A percentile compares a stretch with the other conserved stretches of the same genome.
phyloP scores from a whole-genome alignment of 2,113 vertebrate genomes.

The Calyptomena viridis region DNA sequence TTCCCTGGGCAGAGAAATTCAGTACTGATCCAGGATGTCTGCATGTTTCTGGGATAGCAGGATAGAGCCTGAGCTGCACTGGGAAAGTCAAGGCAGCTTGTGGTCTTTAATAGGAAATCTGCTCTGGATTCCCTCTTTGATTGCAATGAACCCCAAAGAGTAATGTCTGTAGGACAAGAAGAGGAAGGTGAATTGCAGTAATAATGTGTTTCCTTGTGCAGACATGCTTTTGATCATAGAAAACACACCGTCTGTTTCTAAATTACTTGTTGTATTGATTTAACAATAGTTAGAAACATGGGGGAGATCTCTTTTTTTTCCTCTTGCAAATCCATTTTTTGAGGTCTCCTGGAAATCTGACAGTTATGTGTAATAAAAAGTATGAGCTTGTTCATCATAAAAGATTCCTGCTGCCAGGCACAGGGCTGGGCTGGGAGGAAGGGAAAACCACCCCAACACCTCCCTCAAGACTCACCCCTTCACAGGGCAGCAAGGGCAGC shows the following conservation, averaged over 20 bases:
- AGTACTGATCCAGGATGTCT: background rate
- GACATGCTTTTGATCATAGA: conserved; percentile 50
- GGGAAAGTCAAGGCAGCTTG: background rate
- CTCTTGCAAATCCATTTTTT: conserved; percentile 27
- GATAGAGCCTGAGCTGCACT: background rate
- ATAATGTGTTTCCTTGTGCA: conserved; percentile 52
- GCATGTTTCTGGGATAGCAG: background rate
- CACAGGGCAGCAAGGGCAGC: background rate
- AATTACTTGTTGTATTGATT: conserved; percentile 65
- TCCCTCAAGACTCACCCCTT: background rate
- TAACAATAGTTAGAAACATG: background rate
- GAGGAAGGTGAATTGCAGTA: conserved; percentile 55
- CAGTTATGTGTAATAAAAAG: conserved; percentile 3
- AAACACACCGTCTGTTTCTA: conserved; percentile 54
- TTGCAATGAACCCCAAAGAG: conserved; percentile 42
- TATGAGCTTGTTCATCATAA: background rate
- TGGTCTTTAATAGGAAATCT: conserved; percentile 33
- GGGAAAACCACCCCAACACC: background rate
- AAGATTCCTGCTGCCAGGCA: background rate
- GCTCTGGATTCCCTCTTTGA: conserved; percentile 37
- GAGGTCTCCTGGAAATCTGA: conserved; percentile 7
- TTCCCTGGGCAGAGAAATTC: background rate
- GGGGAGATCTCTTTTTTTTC: background rate
- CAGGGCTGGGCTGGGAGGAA: background rate
- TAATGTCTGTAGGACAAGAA: conserved; percentile 28